Conservation (phyloP, 2,797 vertebrate species). For the Pygocentrus nattereri region DNA sequence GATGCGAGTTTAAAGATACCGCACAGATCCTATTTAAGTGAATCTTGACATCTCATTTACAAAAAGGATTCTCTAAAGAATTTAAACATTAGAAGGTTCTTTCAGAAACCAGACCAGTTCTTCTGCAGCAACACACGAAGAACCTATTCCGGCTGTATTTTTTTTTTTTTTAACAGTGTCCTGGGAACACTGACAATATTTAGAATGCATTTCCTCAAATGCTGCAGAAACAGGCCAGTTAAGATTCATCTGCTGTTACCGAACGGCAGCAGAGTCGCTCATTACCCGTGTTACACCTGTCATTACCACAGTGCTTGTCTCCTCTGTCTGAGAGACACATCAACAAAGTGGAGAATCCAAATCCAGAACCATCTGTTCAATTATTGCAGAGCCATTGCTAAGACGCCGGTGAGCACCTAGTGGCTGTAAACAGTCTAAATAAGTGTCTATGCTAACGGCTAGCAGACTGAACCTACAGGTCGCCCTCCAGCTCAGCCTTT, state of each 20-base stretch:
- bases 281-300: constrained; percentile 56
- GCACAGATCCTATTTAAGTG: too few relatives aligned
- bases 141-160: too few relatives aligned
- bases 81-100: too few relatives aligned
- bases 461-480: constrained; percentile 62
- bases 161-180: neutral
- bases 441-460: constrained; percentile 52
- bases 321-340: constrained; percentile 49
- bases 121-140: too few relatives aligned
- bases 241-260: constrained; percentile 43
- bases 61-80: too few relatives aligned
- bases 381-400: constrained; percentile 44
- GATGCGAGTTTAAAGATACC: too few relatives aligned
- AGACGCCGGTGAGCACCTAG: constrained; percentile 24
- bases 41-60: too few relatives aligned
- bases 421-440: constrained; percentile 57
- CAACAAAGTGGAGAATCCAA: constrained; percentile 37
- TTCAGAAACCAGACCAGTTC: too few relatives aligned
- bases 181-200: neutral
- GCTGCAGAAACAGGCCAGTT: constrained; percentile 27
- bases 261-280: constrained; percentile 37
- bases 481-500: constrained; percentile 62
- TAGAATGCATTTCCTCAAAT: neutral
- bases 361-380: constrained; percentile 54
- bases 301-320: constrained; percentile 51